Base-by-base conservation (phyloP, 2,888 invertebrate species). In the Leuctra nigra region DNA sequence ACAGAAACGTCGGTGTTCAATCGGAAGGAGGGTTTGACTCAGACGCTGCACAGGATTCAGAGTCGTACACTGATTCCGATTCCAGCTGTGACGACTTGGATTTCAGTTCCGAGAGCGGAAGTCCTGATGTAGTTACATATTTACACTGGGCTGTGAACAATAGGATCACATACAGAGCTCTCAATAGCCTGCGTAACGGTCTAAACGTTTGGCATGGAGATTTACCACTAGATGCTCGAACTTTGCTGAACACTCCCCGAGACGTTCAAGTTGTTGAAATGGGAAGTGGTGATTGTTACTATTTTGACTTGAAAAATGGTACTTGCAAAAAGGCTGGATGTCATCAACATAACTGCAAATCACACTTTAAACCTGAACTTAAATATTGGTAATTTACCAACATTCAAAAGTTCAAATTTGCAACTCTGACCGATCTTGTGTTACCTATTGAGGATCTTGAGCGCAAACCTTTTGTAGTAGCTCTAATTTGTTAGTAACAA, bases 401-500 rank as follows among this genome's bases (percentile, higher is more conserved):
- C 59, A 11, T 44, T 47, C 25, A 61, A 59, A 47, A 61, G 55
- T 24, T 57, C 50, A 6, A 55, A 48, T 33, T 48, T n/a, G 16
- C 53, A 56, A 7, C 55, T 57, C 24, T 59, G 59, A 55, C 61
- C 59, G 22, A 61, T 58, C 16, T 16, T 62, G 63, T 58, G 58
- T 61, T 47, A 54, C 54, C 9, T 41, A 24, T 47, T 55, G 44
- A 60, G 59, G 59, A 53, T 53, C 11, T 64, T 61, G 56, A 36
- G 53, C 52, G 61, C 63, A 47, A 63, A 62, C 29, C 61, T 59
- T 55, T 58, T 64, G n/a, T n/a, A n/a, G 24, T 61, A 61, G 18
- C 65, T 64, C 14, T 61, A 63, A 59, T 54, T 53, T 47, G 54
- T 64, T 61, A 7, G 59, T 44, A 55, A 58, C 54, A 24, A 64